Conservation (phyloP, 2,797 vertebrate species). For the Iguana delicatissima region DNA sequence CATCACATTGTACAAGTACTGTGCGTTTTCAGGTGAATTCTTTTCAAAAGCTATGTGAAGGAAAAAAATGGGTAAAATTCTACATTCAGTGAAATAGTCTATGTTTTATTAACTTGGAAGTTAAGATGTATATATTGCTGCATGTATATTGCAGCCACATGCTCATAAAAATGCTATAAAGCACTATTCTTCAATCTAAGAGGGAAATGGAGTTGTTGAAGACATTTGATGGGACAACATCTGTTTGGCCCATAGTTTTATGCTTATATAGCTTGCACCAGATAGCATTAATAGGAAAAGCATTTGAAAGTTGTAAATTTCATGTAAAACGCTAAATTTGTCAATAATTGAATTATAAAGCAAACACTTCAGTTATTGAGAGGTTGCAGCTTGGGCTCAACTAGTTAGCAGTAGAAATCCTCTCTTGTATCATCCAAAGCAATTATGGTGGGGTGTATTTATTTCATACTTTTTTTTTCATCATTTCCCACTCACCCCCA, state of each 20-base stretch:
- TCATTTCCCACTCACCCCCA: conserved; percentile 76
- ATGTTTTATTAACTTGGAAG: conserved; percentile 53
- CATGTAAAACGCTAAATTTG: conserved; percentile 76
- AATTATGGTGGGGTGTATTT: conserved; percentile 72
- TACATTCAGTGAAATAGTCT: conserved; percentile 44
- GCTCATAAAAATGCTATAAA: conserved; percentile 61
- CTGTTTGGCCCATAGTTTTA: conserved; percentile 72
- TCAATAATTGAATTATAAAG: conserved; percentile 78
- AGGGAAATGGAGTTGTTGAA: conserved; percentile 70
- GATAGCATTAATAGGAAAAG: conserved; percentile 75
- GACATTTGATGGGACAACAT: conserved; percentile 69
- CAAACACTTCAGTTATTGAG: conserved; percentile 76
- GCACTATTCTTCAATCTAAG: conserved; percentile 52
- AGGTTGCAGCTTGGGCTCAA: conserved; percentile 64
- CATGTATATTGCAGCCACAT: conserved; percentile 56
- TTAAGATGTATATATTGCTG: conserved; percentile 25
- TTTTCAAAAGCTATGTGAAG: conserved; percentile 48
- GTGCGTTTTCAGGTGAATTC: conserved; percentile 49
- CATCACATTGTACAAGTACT: conserved; percentile 59
- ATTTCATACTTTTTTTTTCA: conserved; percentile 76
- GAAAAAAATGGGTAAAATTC: conserved; percentile 52
- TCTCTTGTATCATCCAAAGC: conserved; percentile 77
- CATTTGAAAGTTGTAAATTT: conserved; percentile 77
- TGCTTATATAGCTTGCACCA: conserved; percentile 69
- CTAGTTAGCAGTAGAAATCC: conserved; percentile 68